phyloP scores from a whole-genome alignment of 2,113 vertebrate genomes.

The Xiphophorus maculatus region DNA sequence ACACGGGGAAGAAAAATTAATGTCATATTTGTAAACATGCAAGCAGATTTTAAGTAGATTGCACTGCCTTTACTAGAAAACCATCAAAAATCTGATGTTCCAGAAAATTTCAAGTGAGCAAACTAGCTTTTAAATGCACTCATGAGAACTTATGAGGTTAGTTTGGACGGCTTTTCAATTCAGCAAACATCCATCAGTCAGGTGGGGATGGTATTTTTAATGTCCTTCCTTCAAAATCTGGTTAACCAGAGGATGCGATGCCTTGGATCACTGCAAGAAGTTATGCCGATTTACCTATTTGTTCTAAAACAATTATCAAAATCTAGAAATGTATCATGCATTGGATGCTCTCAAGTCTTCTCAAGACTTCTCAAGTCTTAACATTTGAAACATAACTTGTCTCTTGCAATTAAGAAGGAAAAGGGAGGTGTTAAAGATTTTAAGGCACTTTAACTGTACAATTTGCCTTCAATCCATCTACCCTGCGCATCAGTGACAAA shows the following conservation, averaged over 20 bases:
- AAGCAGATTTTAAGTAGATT: neutral
- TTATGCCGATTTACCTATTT: neutral
- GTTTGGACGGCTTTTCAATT: neutral
- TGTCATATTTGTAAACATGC: neutral
- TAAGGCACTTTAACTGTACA: constrained; percentile 70
- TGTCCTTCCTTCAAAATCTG: neutral
- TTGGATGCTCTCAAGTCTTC: neutral
- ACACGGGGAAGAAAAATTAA: constrained; percentile 5
- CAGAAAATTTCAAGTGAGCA: too few relatives aligned
- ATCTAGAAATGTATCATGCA: neutral
- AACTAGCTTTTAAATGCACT: too few relatives aligned
- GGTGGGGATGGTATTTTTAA: neutral
- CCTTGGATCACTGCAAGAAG: neutral
- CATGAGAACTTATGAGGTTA: neutral
- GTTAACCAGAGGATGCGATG: neutral
- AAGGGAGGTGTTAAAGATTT: constrained; percentile 19
- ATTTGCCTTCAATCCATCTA: constrained; percentile 29
- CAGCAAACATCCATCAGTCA: neutral
- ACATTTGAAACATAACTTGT: constrained; percentile 5
- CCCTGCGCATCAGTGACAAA: neutral
- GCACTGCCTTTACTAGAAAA: neutral
- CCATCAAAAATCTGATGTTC: too few relatives aligned
- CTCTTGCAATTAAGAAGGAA: constrained; percentile 16
- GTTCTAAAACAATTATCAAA: neutral
- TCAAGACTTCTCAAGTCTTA: neutral